Evolutionary conservation across 2,888 invertebrate genomes (phyloP).

Genomic region (Nezara viridula): DNA sequence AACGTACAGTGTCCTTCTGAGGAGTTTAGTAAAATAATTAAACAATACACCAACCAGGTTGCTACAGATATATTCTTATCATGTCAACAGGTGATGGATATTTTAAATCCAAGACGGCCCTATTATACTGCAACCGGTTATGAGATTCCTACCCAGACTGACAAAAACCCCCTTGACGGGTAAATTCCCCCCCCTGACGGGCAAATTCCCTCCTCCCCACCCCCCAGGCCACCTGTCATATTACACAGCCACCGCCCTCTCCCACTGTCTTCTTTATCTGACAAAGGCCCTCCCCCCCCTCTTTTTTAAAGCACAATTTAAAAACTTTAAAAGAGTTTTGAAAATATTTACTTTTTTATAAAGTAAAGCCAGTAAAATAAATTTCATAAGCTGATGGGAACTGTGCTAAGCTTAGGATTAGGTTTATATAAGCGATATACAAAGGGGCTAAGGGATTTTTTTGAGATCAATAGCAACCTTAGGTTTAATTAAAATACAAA

Average conservation of each 20-base stretch:
- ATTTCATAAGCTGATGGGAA: background rate
- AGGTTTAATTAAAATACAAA: background rate
- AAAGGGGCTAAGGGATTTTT: background rate
- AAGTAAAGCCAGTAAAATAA: background rate
- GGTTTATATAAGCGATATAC: background rate
- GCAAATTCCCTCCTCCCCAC: background rate
- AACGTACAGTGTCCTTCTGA: too few species aligned
- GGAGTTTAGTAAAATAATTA: too few species aligned
- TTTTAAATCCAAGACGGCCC: background rate
- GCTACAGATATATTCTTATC: background rate
- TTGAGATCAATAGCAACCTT: background rate
- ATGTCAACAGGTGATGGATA: conserved; percentile 24
- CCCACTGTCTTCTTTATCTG: background rate
- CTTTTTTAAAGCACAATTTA: background rate
- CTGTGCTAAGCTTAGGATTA: background rate
- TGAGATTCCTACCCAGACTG: background rate
- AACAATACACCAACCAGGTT: too few species aligned
- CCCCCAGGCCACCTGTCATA: background rate
- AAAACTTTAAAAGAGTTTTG: background rate
- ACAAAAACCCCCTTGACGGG: background rate
- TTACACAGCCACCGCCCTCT: background rate
- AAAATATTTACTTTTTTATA: background rate
- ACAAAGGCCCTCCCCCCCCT: background rate
- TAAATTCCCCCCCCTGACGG: background rate
- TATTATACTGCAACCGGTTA: conserved; percentile 16